Evolutionary conservation across 1,140 invertebrate genomes (phyloP), one percentile per base, ranked within the genome.

Genomic region (Bombus sibiricus): DNA sequence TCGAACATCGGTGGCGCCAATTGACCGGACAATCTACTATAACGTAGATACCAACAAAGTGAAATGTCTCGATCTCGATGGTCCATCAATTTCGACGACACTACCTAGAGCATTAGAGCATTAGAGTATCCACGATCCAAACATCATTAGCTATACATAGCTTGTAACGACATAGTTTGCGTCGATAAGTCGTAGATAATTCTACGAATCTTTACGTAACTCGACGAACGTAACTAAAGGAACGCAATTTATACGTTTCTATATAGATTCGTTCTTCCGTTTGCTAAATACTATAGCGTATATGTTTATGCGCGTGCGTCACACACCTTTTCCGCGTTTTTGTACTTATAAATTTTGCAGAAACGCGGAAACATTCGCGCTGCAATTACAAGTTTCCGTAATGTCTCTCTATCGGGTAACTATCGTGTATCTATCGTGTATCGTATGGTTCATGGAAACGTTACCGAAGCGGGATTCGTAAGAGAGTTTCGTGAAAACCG

Each of bases 231-330:
- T 13, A 12, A 28, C 28, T 13, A n/a, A n/a, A n/a, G 59, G n/a
- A 12, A 62, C 12, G 59, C 25, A 2, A 62, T 62, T 62, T 62
- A n/a, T 2, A 62, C 47, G 47, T 53, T 18, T 59, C 9, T 9
- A 59, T 10, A 10, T 10, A 28, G 22, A 59, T 59, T 25, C 3
- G 57, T 59, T 59, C 10, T 62, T n/a, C 28, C 28, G 25, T 10
- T 28, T 4, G 28, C 59, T n/a, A 62, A n/a, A n/a, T 3, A 1
- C 47, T 5, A 3, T 47, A 47, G 15, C 43, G 43, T 47, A 47
- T 18, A 5, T 1, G 6, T 47, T 47, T 18, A 5, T 5, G 5
- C 0, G 5, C 43, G 1, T 47, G 13, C 47, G 47, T 18, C 6
- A 6, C 18, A 1, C 15, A 0, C 15, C 1, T 53, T 53, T 18